Evolutionary conservation across 1,140 invertebrate species (phyloP), one percentile per base, ranked within the genome.

Genomic region (Platyscapa corneri): DNA sequence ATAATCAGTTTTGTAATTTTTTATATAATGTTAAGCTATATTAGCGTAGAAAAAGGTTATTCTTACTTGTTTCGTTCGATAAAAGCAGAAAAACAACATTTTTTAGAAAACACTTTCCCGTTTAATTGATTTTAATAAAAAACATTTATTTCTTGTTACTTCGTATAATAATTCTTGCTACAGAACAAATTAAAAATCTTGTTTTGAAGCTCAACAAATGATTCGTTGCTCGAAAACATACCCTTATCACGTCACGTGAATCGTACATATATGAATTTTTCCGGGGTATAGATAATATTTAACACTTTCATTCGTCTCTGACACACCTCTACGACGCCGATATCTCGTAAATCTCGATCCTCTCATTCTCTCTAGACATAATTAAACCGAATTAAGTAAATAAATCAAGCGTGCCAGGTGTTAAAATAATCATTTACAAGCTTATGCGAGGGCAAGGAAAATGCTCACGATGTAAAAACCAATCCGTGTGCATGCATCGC

Each of bases 331-430:
- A 70, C 32, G 67, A 70, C 34, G 67, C 32, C 67, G 32, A 70
- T 70, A 70, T 70, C 67, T 37, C 67, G 30, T 70, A 39, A 39
- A 70, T 70, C 32, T 70, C 32, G 34, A 16, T 37, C 67, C 67
- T 39, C 34, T 37, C 32, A 0, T n/a, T 39, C 23, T 23, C 53
- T 18, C 46, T 46, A 34, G 82, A 76, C 74, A 83, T 76, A 83
- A 65, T 83, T 83, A 76, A 76, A 64, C 70, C 72, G 53, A 75
- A 83, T 76, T 37, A 37, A 83, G 60, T 34, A 56, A 75, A 83
- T 83, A 83, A 83, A 83, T 83, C 70, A 83, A 60, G 74, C n/a
- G 16, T 39, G 56, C 20, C 75, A 42, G 83, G 83, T 72, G 75
- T 80, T 74, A 72, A 79, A 79, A 72, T 79, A 79, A 80, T 79